phyloP scores from a whole-genome alignment of 2,113 vertebrate species.

The Peromyscus maniculatus region DNA sequence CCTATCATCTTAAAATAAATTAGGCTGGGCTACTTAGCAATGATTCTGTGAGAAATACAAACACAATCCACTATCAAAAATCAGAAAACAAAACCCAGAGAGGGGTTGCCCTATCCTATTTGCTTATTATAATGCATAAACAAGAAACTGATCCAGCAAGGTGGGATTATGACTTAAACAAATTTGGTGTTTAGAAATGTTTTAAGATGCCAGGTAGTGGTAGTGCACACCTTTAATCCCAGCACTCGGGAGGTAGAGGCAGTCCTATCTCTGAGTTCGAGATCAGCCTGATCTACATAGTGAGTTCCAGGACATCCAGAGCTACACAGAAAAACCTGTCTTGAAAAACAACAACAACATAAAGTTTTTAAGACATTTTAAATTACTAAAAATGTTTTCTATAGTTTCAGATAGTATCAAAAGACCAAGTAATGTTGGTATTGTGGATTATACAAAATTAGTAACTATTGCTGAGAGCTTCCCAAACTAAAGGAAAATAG shows the following conservation, averaged over 20 bases:
- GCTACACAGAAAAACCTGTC: not conserved
- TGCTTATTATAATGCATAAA: not conserved
- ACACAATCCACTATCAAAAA: constrained; percentile 22
- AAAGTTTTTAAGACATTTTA: not conserved
- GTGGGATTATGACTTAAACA: constrained; percentile 13
- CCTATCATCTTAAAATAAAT: constrained; percentile 52
- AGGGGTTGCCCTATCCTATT: not conserved
- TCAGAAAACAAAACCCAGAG: constrained; percentile 42
- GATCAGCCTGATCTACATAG: not conserved
- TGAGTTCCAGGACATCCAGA: not conserved
- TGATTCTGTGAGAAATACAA: constrained; percentile 41
- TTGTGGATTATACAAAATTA: constrained; percentile 27
- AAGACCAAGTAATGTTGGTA: not conserved
- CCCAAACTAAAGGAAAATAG: constrained; percentile 7
- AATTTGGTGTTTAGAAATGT: constrained; percentile 3
- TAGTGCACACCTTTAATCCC: not conserved
- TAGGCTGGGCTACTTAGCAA: constrained; percentile 7
- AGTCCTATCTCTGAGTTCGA: not conserved
- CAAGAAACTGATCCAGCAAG: constrained; percentile 24
- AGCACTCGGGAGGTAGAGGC: not conserved
- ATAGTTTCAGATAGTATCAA: constrained; percentile 27
- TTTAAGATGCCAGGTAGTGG: not conserved
- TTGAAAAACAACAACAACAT: not conserved
- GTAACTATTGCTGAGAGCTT: constrained; percentile 35
- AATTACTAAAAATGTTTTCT: constrained; percentile 25